A percentile compares a stretch with the other conserved stretches of the same genome.
phyloP scores from a whole-genome alignment of 2,888 invertebrate species.

The Scaptomyza cyrtandrae region DNA sequence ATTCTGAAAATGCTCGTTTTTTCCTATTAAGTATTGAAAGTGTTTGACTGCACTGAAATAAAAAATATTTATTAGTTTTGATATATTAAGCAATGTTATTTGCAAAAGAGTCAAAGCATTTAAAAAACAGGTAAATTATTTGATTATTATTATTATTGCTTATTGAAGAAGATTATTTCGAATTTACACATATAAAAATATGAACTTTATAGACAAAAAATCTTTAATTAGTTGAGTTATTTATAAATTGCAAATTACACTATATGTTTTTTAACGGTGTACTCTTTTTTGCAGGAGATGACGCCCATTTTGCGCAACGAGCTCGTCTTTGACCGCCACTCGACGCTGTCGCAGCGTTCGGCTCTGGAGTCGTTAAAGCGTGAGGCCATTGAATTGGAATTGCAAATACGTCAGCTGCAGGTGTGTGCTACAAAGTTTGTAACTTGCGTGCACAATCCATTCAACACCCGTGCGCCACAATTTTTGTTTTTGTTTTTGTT shows the following conservation, averaged over 20 bases:
- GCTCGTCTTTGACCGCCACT: constrained; percentile 91
- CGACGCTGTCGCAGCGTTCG: constrained; percentile 89
- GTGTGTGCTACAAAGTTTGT: constrained; percentile 78
- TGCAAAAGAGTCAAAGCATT: too few species aligned
- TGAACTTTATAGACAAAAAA: too few species aligned
- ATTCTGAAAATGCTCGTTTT: too few species aligned
- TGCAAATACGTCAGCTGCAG: constrained; percentile 93
- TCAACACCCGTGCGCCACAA: neutral
- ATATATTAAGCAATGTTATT: too few species aligned
- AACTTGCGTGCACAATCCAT: constrained; percentile 8
- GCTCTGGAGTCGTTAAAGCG: constrained; percentile 92
- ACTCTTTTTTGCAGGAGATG: constrained; percentile 86
- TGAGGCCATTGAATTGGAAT: constrained; percentile 93
- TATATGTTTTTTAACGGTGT: neutral
- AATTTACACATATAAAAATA: too few species aligned
- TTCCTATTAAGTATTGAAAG: too few species aligned
- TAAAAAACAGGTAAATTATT: too few species aligned
- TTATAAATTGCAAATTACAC: neutral
- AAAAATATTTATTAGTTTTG: too few species aligned
- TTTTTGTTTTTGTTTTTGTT: too few species aligned
- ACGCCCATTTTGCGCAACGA: constrained; percentile 92
- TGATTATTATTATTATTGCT: too few species aligned
- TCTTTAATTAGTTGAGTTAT: too few species aligned
- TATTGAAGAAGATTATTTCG: too few species aligned
- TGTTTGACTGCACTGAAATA: neutral